Base-by-base conservation (phyloP, 2,797 vertebrate species). In the Thamnophis elegans region DNA sequence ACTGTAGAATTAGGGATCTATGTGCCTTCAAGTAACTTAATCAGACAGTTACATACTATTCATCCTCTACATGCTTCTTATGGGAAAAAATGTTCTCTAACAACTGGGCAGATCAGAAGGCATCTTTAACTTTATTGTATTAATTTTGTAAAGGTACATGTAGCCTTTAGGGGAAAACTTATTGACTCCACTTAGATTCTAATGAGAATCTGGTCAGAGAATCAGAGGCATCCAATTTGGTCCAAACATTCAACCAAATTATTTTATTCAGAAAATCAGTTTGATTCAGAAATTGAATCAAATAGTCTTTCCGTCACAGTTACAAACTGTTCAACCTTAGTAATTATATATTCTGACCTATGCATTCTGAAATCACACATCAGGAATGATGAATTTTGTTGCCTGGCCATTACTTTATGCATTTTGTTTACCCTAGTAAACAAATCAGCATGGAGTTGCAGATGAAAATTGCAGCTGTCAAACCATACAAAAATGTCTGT, bases 71-170 rank as follows among this genome's bases (percentile, higher is more conserved):
- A 89, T 18, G 59, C n/a, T 16, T n/a, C 59, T 2, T 32, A 16
- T 68, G 65, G 47, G 22, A 89, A 92, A 90, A 54, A 86, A 13
- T 56, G 13, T 51, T 28, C 14, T 6, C 32, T 89, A 53, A 82
- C n/a, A 85, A 59, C 4, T 87, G 32, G 55, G 4, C 22, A 90
- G 36, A 16, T 65, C 5, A 88, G 26, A 4, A 51, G 11, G 1
- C 42, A 47, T 12, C 26, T 68, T 4, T 0, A 32, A 73, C 85
- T 10, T 5, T 36, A 6, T 22, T 88, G 26, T 87, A 28, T 2
- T 55, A 87, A 93, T 94, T 93, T 51, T 90, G 62, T 68, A 78
- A 42, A 82, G 73, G 10, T 82, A 82, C 4, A 2, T 82, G 9
- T 47, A 82, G 47, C 20, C 1, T 47, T 25, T 82, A 47, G 20